Base-by-base conservation (phyloP, 2,888 invertebrate genomes). In the Synergus umbraculus region DNA sequence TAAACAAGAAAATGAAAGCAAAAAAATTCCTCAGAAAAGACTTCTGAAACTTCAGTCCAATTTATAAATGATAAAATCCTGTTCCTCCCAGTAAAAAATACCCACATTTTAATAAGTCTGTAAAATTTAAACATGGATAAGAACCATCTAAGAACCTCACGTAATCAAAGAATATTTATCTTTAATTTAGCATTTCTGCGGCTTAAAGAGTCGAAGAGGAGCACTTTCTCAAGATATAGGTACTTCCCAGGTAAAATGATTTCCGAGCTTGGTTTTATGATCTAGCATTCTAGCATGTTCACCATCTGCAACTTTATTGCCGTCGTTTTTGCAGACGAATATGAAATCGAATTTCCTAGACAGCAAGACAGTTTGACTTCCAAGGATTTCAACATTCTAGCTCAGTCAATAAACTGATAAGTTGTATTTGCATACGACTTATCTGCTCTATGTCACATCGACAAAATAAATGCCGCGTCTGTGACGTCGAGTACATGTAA, bases 301-400 rank as follows among this genome's bases (percentile, higher is more conserved):
- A 54, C 73, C 73, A 73, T 73, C 73, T 73, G 73, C 54, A 73
- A 73, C 73, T 73, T 73, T 73, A 73, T 73, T 73, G 54, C 73
- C 54, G 73, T n/a, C 37, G 37, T 15, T 9, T 29, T 37, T 15
- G 22, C 54, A 37, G 73, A 73, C 73, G 9, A 73, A 73, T 73
- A 54, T 73, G 54, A 73, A 73, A 73, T 73, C 73, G 73, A 73
- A 73, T 73, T 73, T 73, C 73, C 73, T 54, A 73, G 54, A 73
- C 73, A 73, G 49, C 73, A 73, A 73, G 60, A 12, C 60, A 73
- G 29, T 73, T 73, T 73, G 69, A 73, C 29, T 73, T 73, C 80
- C 88, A 88, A 88, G 88, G 87, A 87, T 88, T 87, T 87, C 87
- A 83, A 87, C 87, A 87, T 88, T 88, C 87, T 86, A 88, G 82